Evolutionary conservation across 2,113 vertebrate genomes (phyloP).

Genomic region (Hippocampus guttulatus): DNA sequence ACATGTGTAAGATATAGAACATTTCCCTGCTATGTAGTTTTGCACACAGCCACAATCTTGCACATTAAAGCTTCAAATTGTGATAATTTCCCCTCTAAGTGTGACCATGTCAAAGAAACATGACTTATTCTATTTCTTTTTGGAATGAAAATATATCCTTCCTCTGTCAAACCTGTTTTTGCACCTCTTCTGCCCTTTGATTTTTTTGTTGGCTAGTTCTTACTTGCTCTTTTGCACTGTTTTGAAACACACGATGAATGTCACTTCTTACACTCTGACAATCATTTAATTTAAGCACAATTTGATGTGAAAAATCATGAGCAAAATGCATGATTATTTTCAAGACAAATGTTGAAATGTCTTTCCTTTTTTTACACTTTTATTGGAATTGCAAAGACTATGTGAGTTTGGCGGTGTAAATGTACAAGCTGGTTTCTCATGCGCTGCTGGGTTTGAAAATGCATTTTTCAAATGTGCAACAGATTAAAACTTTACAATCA

Average conservation of each 20-base stretch:
- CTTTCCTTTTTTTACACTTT: background rate
- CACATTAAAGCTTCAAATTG: slow-evolving; percentile 67
- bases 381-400: no score
- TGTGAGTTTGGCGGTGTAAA: no score
- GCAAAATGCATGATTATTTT: background rate
- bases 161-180: slow-evolving; percentile 54
- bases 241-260: slow-evolving; percentile 5
- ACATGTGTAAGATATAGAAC: background rate
- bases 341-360: background rate
- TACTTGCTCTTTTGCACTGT: background rate
- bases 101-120: slow-evolving; percentile 57
- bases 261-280: slow-evolving; percentile 13
- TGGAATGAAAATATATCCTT: slow-evolving; percentile 31
- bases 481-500: background rate
- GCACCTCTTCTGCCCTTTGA: slow-evolving; percentile 30
- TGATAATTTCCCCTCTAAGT: slow-evolving; percentile 59
- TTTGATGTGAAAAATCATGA: background rate
- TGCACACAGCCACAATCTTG: slow-evolving; percentile 57
- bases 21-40: slow-evolving; percentile 60
- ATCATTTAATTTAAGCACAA: background rate
- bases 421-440: no score
- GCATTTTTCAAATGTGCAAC: no score
- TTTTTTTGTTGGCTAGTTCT: slow-evolving; percentile 1
- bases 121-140: slow-evolving; percentile 35
- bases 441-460: no score